Evolutionary conservation across 2,113 vertebrate genomes (phyloP).

Genomic region (Caretta caretta): DNA sequence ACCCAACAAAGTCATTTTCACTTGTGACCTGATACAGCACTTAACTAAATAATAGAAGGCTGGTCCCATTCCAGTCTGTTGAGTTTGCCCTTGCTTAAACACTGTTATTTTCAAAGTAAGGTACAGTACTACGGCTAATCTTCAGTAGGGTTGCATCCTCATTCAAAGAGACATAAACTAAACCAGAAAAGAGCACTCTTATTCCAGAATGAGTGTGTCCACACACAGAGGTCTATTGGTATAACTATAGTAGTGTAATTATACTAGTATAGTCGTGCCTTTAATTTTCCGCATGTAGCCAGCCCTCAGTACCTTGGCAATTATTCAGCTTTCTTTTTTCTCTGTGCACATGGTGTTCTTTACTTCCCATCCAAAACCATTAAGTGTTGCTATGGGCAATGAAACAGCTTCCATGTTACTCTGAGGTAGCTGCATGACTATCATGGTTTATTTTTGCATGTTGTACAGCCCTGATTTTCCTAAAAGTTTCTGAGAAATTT

Average conservation of each 20-base stretch:
- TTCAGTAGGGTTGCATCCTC: not conserved
- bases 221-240: accelerated
- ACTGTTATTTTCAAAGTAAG: not conserved
- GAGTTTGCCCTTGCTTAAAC: constrained; percentile 9
- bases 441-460: accelerated
- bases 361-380: constrained; percentile 28
- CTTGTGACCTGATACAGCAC: constrained; percentile 28
- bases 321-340: not conserved
- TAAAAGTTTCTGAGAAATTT: accelerated
- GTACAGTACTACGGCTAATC: not conserved
- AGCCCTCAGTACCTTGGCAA: not conserved
- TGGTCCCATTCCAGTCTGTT: not conserved
- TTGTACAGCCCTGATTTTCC: not conserved
- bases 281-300: not conserved
- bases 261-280: not conserved
- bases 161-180: not conserved
- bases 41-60: not conserved
- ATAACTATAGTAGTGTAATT: not conserved
- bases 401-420: constrained; percentile 29
- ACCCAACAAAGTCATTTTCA: constrained; percentile 20
- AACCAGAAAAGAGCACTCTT: not conserved
- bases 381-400: constrained; percentile 31
- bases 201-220: not conserved
- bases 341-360: constrained; percentile 30
- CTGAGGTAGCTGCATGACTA: not conserved